Percentiles rank a stretch among this genome's conserved stretches.
These are phyloP conservation scores for Astreopora myriophthalma DNA, from an alignment of 64 coral and sea anemone genomes.

Conservation along the genomic window DNA sequence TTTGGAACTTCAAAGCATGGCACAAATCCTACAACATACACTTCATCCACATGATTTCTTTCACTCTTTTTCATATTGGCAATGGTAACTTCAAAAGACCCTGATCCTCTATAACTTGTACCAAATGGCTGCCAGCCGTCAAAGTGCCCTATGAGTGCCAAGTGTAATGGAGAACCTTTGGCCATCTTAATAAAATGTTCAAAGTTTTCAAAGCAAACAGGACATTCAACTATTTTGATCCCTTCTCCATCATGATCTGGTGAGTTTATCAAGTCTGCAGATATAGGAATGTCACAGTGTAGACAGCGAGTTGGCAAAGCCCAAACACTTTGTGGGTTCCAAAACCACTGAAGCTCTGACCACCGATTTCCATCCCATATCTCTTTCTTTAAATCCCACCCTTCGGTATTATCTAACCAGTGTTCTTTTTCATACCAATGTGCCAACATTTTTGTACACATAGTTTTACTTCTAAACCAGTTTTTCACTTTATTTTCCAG, in stretches of 20 bases:
- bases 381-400: slow-evolving; percentile 29
- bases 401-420: slow-evolving; percentile 7
- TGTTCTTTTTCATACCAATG: slow-evolving; percentile 54
- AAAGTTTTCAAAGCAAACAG: slow-evolving; percentile 45
- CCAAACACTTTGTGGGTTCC: slow-evolving; percentile 53
- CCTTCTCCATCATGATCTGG: not conserved
- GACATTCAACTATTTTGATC: slow-evolving; percentile 54
- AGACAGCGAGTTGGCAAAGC: slow-evolving; percentile 35
- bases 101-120: slow-evolving; percentile 47
- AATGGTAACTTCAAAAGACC: slow-evolving; percentile 63
- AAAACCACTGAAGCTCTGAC: slow-evolving; percentile 77
- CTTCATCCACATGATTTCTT: slow-evolving; percentile 19
- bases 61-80: slow-evolving; percentile 29
- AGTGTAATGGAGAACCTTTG: not conserved
- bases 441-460: slow-evolving; percentile 61
- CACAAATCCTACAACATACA: slow-evolving; percentile 42
- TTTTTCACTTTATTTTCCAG: slow-evolving; percentile 58
- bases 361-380: slow-evolving; percentile 79
- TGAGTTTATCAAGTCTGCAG: slow-evolving; percentile 21
- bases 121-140: slow-evolving; percentile 66
- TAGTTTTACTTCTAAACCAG: slow-evolving; percentile 46
- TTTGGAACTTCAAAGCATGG: slow-evolving; percentile 15
- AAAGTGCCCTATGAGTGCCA: not conserved
- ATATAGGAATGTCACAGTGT: slow-evolving; percentile 36
- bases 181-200: slow-evolving; percentile 16